Evolutionary conservation across 1,140 invertebrate species (phyloP).

Genomic region (Metopolophium dirhodum): DNA sequence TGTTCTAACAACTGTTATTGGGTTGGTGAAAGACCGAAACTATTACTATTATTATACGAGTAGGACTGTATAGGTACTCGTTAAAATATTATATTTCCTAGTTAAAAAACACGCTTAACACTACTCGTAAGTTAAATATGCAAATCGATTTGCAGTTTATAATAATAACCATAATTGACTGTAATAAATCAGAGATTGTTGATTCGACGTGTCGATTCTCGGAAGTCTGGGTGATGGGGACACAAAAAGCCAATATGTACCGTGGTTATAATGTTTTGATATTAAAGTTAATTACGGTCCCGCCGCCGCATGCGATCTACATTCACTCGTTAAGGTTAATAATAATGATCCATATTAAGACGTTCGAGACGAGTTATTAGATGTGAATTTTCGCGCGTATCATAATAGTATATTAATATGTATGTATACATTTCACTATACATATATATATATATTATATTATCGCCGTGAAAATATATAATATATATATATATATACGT

Average conservation of each 20-base stretch:
- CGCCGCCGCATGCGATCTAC: neutral
- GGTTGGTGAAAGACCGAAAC: neutral
- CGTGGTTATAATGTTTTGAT: neutral
- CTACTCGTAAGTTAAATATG: neutral
- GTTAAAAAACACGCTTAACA: neutral
- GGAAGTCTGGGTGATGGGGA: neutral
- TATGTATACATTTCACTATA: neutral
- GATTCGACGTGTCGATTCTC: neutral
- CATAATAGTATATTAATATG: neutral
- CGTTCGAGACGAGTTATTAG: neutral
- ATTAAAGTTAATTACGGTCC: neutral
- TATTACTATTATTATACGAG: neutral
- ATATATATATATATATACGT: neutral
- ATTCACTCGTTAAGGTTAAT: neutral
- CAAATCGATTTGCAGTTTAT: neutral
- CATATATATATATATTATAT: neutral
- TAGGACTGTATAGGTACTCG: neutral
- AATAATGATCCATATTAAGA: slow-evolving; percentile 15
- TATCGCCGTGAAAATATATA: neutral
- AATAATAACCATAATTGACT: slow-evolving; percentile 8
- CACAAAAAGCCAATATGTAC: neutral
- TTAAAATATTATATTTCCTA: neutral
- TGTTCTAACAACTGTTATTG: neutral
- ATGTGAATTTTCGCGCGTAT: neutral
- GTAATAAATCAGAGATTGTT: neutral